Evolutionary conservation across 2,113 vertebrate genomes (phyloP), one percentile per base, ranked within the genome.

Genomic region (Syngnathus typhle): DNA sequence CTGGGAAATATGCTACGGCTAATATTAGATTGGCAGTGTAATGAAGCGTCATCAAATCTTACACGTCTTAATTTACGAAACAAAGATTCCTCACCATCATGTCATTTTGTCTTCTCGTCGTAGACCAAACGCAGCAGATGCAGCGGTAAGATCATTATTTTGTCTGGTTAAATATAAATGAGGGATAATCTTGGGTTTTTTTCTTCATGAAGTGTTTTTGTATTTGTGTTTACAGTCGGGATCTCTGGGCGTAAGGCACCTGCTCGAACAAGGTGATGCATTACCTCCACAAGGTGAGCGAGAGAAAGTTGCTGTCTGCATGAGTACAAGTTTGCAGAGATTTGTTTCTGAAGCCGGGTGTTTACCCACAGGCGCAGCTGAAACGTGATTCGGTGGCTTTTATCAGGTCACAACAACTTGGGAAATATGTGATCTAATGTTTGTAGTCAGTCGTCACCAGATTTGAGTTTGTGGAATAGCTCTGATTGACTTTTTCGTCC

Each of bases 121-220:
- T 82, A 98, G 95, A 80, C 94, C 94, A 49, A 83, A 87, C 74
- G 60, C 86, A 51, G 82, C 75, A 76, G 88, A 87, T 88, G 83
- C 71, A 69, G 90, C 92, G 94, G 95, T 96, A 95, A 93, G 90
- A 73, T 70, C n/a, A n/a, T 37, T 2, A 3, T 41, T 21, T 27
- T 60, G 32, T 55, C 12, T 64, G 63, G 41, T 36, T 61, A 6
- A 41, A 10, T 38, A 23, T 59, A 21, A 72, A 49, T 32, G 19
- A 7, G 12, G 54, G n/a, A 44, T 44, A 32, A 15, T 44, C 7
- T 38, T 9, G 46, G 3, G 27, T 18, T 2, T 9, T 44, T 44
- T 15, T 47, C 39, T 37, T 66, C 6, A 1, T 55, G 18, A 62
- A 37, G 7, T 67, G 19, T 68, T 16, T 55, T 12, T 59, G 12